Evolutionary conservation across 2,113 vertebrate species (phyloP).

Genomic region (Muscicapa adusta): DNA sequence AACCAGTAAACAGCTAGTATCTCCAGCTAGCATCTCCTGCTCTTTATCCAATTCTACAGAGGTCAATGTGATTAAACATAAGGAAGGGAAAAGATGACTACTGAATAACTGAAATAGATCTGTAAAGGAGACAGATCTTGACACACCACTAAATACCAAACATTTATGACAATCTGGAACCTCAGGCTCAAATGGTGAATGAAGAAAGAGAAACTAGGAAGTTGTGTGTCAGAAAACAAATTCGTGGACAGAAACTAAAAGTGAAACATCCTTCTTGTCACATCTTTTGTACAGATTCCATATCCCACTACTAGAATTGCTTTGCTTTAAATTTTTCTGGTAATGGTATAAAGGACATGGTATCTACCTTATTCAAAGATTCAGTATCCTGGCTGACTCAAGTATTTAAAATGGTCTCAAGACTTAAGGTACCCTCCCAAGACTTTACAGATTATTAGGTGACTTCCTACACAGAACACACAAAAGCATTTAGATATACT

Average conservation of each 20-base stretch:
- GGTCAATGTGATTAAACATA: background rate
- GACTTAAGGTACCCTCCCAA: background rate
- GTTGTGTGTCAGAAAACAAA: background rate
- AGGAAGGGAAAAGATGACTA: background rate
- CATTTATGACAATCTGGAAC: background rate
- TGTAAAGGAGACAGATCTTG: background rate
- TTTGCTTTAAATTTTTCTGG: background rate
- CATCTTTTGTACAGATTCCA: background rate
- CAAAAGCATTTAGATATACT: background rate
- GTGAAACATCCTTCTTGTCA: background rate
- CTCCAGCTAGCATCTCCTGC: background rate
- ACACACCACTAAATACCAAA: background rate
- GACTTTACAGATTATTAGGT: background rate
- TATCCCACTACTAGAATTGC: background rate
- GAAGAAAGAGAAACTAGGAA: background rate
- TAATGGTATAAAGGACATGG: background rate
- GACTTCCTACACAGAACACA: background rate
- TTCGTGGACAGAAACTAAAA: accelerated
- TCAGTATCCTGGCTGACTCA: background rate
- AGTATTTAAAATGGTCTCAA: background rate
- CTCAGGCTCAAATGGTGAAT: background rate
- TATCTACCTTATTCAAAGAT: background rate
- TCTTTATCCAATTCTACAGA: background rate
- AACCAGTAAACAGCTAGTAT: background rate
- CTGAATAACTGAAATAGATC: background rate